phyloP scores from a whole-genome alignment of 1,140 invertebrate genomes.

The Choristoneura fumiferana region DNA sequence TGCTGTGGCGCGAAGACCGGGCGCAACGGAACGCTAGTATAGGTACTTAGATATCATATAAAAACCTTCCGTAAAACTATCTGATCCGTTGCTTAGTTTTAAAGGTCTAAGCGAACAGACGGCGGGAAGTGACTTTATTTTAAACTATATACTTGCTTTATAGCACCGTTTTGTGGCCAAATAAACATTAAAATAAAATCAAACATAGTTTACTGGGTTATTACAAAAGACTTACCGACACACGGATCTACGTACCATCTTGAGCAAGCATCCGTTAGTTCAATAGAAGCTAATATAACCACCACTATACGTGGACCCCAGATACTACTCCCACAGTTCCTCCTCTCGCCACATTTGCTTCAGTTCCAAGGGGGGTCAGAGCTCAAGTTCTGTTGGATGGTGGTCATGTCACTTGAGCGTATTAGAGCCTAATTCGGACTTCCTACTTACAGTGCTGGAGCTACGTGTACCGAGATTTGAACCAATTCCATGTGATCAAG shows the following conservation, averaged over 20 bases:
- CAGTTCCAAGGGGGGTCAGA: slow-evolving; percentile 33
- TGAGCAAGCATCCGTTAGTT: slow-evolving; percentile 62
- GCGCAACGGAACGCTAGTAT: no score
- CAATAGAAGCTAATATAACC: slow-evolving; percentile 65
- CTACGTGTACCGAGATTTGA: slow-evolving; percentile 61
- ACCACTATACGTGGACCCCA: slow-evolving; percentile 42
- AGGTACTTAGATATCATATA: no score
- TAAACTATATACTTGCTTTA: no score
- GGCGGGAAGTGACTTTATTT: no score
- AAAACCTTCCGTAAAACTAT: no score
- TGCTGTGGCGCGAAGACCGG: no score
- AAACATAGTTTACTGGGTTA: no score
- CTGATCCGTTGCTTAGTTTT: no score
- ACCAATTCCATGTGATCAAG: slow-evolving; percentile 59
- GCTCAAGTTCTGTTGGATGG: slow-evolving; percentile 40
- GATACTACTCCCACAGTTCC: slow-evolving; percentile 24
- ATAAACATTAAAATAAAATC: no score
- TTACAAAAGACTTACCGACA: no score
- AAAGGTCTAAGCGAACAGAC: no score
- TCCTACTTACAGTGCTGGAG: slow-evolving; percentile 57
- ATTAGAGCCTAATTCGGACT: slow-evolving; percentile 70
- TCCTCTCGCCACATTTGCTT: slow-evolving; percentile 14
- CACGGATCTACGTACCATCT: slow-evolving; percentile 39
- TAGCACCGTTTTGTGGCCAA: no score
- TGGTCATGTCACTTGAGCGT: slow-evolving; percentile 64